Evolutionary conservation across 2,888 invertebrate genomes (phyloP).

Genomic region (Leptinotarsa tumamoca): DNA sequence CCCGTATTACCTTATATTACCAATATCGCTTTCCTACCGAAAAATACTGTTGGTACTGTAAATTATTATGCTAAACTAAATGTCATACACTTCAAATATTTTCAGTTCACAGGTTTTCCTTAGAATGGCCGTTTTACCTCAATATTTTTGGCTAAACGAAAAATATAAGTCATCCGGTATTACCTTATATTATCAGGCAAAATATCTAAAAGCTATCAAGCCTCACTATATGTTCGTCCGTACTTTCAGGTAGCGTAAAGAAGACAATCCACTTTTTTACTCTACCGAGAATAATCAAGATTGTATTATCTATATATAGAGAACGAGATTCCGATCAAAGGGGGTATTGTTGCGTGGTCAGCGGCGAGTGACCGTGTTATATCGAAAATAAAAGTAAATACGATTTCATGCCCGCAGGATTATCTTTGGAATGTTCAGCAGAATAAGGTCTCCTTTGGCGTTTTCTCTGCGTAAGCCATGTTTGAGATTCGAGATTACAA

Average conservation of each 20-base stretch:
- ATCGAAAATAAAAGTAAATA: constrained; percentile 32
- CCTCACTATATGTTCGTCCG: constrained; percentile 7
- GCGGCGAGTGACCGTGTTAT: constrained; percentile 18
- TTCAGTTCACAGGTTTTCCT: too few species aligned
- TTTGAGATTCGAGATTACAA: background rate
- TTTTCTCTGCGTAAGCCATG: background rate
- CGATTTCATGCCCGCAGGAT: constrained; percentile 29
- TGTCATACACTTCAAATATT: too few species aligned
- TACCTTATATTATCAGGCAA: too few species aligned
- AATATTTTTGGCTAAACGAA: too few species aligned
- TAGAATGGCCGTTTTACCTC: too few species aligned
- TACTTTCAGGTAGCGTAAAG: constrained; percentile 5
- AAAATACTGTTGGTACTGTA: too few species aligned
- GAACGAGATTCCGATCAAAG: constrained; percentile 25
- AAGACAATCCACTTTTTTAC: constrained; percentile 31
- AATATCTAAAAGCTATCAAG: background rate
- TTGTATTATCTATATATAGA: constrained; percentile 33
- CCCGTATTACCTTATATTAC: too few species aligned
- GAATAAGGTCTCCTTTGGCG: background rate
- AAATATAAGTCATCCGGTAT: too few species aligned
- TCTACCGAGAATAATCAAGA: constrained; percentile 32
- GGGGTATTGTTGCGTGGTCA: constrained; percentile 7
- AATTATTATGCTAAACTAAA: too few species aligned
- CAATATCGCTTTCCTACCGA: too few species aligned
- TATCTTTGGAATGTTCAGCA: background rate